Evolutionary conservation across 2,888 invertebrate genomes (phyloP), one percentile per base, ranked within the genome.

Genomic region (Andrena trimmerana): DNA sequence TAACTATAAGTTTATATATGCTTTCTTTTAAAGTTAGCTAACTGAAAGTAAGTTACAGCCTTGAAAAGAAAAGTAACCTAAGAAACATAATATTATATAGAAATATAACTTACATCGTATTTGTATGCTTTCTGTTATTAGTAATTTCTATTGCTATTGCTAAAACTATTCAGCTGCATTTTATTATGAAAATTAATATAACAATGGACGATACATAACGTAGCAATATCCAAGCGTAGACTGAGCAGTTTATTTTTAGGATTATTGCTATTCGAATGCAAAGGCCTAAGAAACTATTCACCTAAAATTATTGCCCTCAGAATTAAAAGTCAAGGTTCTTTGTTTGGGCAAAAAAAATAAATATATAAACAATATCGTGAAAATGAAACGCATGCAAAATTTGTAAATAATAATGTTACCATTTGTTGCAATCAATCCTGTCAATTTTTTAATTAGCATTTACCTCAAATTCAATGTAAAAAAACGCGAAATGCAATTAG

Each of bases 221-320:
- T 31, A 62, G 62, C n/a, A 62, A 66, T 75, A 20, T 10, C 27
- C 13, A 42, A 52, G 65, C 42, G 52, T 75, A 62, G 52, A 59
- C 65, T 31, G 33, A 27, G 59, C 8, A 66, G 71, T 80, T 75
- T 80, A 80, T 80, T 80, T 71, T 80, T 70, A 65, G 79, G 52
- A 57, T 52, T 36, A 69, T 69, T 65, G 73, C 68, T n/a, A 75
- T 75, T 71, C 27, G 54, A 71, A 75, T 75, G 67, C 80, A 75
- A 75, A 31, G 67, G 20, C 67, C 80, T 67, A 66, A 50, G 36
- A 57, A 73, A 33, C 66, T 65, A 74, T 66, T 36, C 50, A 79
- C 29, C 70, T 60, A 7, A 76, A 69, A 62, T 54, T 62, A 63
- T 7, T 27, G 27, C 16, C 16, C 13, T 31, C 31, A 0, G 7